Evolutionary conservation across 2,888 invertebrate species (phyloP).

Genomic region (Belgica antarctica): DNA sequence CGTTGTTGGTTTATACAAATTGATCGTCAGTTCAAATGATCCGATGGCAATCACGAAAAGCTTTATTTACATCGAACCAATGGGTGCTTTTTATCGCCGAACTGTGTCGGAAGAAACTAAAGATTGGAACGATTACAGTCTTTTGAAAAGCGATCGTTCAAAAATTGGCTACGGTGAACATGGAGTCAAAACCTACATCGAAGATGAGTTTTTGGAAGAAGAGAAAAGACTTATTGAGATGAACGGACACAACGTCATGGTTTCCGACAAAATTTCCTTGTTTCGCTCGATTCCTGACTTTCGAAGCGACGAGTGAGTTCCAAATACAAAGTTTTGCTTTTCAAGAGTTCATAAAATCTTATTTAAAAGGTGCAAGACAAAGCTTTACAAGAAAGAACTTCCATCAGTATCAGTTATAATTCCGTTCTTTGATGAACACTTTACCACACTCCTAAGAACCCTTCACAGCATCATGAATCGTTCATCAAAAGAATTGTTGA

Average conservation of each 20-base stretch:
- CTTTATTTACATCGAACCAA: constrained; percentile 38
- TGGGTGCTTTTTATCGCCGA: neutral
- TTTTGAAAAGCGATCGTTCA: neutral
- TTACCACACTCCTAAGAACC: constrained; percentile 60
- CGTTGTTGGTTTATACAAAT: constrained; percentile 17
- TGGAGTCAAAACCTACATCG: constrained; percentile 8
- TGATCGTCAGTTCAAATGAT: constrained; percentile 26
- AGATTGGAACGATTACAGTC: constrained; percentile 36
- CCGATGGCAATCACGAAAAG: constrained; percentile 26
- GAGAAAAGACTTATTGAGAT: constrained; percentile 56
- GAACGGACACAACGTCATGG: constrained; percentile 62
- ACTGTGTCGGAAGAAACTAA: neutral
- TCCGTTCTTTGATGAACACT: constrained; percentile 68
- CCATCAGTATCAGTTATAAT: constrained; percentile 63
- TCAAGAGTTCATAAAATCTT: no score
- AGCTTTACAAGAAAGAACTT: constrained; percentile 56
- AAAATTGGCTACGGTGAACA: constrained; percentile 31
- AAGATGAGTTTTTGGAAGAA: constrained; percentile 50
- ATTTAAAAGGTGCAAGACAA: constrained; percentile 24
- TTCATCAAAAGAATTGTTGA: constrained; percentile 59
- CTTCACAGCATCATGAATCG: constrained; percentile 60
- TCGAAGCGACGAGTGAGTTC: constrained; percentile 17
- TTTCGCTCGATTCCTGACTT: constrained; percentile 53
- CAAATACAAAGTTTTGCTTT: no score
- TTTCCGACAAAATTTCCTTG: constrained; percentile 60